A percentile compares a stretch with the other conserved stretches of the same genome.
These are phyloP conservation scores for Drosophila kohkoa DNA, from an alignment of 1,140 invertebrate genomes.

Conservation along the genomic window DNA sequence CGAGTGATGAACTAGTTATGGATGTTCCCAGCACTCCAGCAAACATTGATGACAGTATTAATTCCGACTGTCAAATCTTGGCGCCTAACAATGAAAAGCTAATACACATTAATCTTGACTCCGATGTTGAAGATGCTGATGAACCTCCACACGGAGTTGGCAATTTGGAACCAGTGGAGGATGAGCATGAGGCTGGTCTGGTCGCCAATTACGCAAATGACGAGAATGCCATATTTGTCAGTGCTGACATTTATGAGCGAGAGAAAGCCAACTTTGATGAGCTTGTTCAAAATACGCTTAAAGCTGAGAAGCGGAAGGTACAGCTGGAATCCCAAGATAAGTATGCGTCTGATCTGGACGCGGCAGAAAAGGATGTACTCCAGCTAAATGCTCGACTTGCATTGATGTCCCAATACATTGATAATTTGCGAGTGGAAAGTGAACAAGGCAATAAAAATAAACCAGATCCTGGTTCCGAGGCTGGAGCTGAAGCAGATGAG, in stretches of 20 bases:
- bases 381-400: conserved; percentile 21
- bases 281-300: conserved; percentile 31
- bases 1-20: neutral
- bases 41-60: neutral
- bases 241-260: conserved; percentile 16
- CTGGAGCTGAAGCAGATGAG: neutral
- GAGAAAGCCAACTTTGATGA: conserved; percentile 35
- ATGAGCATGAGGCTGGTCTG: conserved; percentile 24
- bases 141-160: conserved; percentile 21
- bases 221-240: conserved; percentile 34
- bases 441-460: neutral
- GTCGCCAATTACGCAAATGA: conserved; percentile 38
- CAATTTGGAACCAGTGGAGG: conserved; percentile 28
- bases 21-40: neutral
- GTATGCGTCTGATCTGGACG: neutral
- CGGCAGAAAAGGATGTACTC: neutral
- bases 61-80: neutral
- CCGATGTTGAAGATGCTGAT: neutral
- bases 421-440: conserved; percentile 29
- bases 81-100: neutral
- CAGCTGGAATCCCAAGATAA: neutral
- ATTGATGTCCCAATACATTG: conserved; percentile 22
- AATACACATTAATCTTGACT: neutral
- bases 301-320: conserved; percentile 14
- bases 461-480: neutral